These are phyloP conservation scores for Perodicticus potto DNA, from an alignment of 2,797 vertebrate genomes.

Conservation along the genomic window DNA sequence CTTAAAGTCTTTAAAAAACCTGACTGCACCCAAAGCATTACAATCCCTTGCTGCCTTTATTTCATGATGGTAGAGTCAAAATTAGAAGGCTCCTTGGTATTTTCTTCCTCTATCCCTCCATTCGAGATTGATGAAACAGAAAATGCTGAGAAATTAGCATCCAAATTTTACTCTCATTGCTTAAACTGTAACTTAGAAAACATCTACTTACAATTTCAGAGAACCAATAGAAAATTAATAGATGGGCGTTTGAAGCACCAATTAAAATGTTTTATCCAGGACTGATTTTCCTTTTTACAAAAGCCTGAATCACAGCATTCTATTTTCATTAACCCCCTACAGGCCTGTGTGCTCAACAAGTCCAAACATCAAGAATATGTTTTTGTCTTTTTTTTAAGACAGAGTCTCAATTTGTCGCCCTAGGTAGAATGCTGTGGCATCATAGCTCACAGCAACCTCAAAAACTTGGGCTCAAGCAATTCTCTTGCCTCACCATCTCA, in stretches of 20 bases:
- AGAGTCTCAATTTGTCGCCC: too few relatives aligned
- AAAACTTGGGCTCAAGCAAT: too few relatives aligned
- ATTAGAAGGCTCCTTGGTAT: constrained; percentile 33
- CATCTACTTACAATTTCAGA: constrained; percentile 3
- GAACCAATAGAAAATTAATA: constrained; percentile 26
- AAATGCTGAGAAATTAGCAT: constrained; percentile 28
- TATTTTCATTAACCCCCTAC: not conserved
- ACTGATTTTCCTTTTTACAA: constrained; percentile 16
- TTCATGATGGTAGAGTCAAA: not conserved
- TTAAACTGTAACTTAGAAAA: constrained; percentile 18
- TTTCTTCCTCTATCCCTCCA: not conserved
- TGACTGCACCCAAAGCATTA: not conserved
- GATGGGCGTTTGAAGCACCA: not conserved
- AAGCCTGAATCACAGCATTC: not conserved
- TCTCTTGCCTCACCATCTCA: too few relatives aligned
- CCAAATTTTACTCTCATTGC: not conserved
- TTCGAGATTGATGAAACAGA: not conserved
- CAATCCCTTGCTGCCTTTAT: not conserved
- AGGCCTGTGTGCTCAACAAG: not conserved
- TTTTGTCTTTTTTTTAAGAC: not conserved
- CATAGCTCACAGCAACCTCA: too few relatives aligned
- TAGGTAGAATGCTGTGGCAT: too few relatives aligned
- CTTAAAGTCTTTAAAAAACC: constrained; percentile 62
- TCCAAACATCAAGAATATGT: constrained; percentile 47
- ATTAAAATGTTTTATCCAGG: constrained; percentile 22